Base-by-base conservation (phyloP, 2,888 invertebrate species). In the Lepidochrysops patricia region DNA sequence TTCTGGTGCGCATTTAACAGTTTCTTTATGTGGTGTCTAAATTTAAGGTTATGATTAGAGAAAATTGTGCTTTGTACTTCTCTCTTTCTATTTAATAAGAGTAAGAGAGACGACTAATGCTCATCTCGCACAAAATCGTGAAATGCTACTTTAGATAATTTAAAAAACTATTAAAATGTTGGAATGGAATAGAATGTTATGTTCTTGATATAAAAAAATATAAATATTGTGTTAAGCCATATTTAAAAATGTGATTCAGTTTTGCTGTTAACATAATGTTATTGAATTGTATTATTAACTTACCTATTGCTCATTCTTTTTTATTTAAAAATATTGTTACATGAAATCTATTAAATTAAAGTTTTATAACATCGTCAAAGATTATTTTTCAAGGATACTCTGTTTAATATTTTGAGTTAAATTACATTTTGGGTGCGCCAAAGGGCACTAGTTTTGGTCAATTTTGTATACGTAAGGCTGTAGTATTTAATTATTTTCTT, bases 1-100 rank as follows among this genome's bases (percentile, higher is more conserved):
- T 9, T 34, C 49, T 34, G 62, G 62, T 63, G 64, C 62, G 64
- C 58, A 58, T 65, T 65, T 62, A 65, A 65, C 63, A 62, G 61
- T 62, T 63, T 61, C 50, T 56, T 57, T 57, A 34, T 19, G 54
- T 32, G 12, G 19, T 32, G 32, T 32, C 50, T 1, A 43, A 23
- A 43, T 19, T 43, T 43, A 19, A 9, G 23, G 43, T 23, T 43
- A 19, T 43, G 12, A 43, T n/a, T n/a, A n/a, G n/a, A n/a, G n/a
- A n/a, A n/a, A n/a, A n/a, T 4, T 19, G 19, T 43, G 12, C 43
- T 23, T 29, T 43, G 9, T 9, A n/a, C n/a, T 4, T 43, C 4
- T 23, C 19, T 43, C 43, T 43, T 23, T 43, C 43, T 43, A 12
- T 43, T 43, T 43, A 19, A 3, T 19, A 43, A 43, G 9, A 43